These are phyloP conservation scores for Vultur gryphus DNA, from an alignment of 2,797 vertebrate species.

Conservation along the genomic window DNA sequence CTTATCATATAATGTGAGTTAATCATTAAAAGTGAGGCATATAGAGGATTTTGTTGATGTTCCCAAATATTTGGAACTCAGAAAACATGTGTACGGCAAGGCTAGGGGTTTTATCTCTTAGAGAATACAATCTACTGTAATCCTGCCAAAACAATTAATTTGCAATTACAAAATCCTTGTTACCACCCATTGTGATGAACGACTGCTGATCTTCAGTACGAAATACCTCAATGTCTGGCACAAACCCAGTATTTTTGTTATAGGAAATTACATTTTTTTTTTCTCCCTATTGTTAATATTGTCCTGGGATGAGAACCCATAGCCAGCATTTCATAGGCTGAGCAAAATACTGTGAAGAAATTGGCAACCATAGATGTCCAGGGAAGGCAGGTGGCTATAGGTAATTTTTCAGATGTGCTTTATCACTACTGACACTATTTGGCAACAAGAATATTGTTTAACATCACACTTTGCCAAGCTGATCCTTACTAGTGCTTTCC, in stretches of 20 bases:
- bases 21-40: conserved; percentile 17
- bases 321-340: not conserved
- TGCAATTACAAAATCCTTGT: conserved; percentile 37
- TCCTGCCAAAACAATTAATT: conserved; percentile 41
- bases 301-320: not conserved
- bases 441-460: not conserved
- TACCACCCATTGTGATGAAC: conserved; percentile 25
- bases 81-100: not conserved
- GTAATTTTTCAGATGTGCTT: conserved; percentile 50
- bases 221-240: conserved; percentile 45
- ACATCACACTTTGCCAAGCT: not conserved
- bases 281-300: not conserved
- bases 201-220: not conserved
- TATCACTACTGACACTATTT: conserved; percentile 2
- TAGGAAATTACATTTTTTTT: conserved; percentile 17
- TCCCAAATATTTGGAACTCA: conserved; percentile 4
- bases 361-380: conserved; percentile 4
- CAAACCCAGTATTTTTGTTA: not conserved
- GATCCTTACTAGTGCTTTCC: not conserved
- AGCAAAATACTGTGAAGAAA: not conserved
- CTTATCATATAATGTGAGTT: conserved; percentile 46
- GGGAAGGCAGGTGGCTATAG: conserved; percentile 40
- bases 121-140: not conserved
- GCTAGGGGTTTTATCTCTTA: not conserved
- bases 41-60: conserved; percentile 18